Base-by-base conservation (phyloP, 2,888 invertebrate species). In the Conus canariensis region DNA sequence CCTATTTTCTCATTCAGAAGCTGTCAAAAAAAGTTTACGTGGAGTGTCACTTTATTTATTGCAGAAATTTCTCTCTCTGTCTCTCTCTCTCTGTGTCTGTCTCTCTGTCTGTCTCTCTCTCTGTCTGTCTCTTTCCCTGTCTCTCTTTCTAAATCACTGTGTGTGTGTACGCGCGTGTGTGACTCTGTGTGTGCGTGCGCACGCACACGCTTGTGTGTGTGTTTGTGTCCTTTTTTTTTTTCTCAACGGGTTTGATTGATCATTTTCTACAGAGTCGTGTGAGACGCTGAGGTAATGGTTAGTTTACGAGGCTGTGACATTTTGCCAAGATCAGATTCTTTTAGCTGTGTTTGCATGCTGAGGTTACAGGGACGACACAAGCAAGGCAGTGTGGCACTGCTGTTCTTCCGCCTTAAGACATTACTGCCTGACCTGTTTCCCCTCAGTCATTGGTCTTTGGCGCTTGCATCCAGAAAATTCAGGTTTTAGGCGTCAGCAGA, bases 271-370 rank as follows among this genome's bases (percentile, higher is more conserved):
- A 83, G 58, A 83, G 25, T 83, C 22, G 58, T 83, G 82, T 12
- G 60, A 85, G 85, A 85, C 56, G n/a, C 60, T 85, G n/a, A 85
- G 85, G 60, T 85, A 85, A 60, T 16, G 56, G 85, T 85, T 83
- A 60, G 56, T 85, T 59, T 85, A 85, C 25, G 85, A 85, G 85
- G 60, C 60, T 59, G 59, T 85, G 85, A 85, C 85, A 85, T 85
- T 85, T 85, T n/a, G 85, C 85, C 25, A 60, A 10, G 82, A 56
- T 22, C 56, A 19, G 58, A 19, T 83, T 83, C 56, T 58, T 58
- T 56, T 19, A 83, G 82, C 82, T 19, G 58, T 83, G 82, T 83
- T 16, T 58, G 82, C 82, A 83, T 83, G 58, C 56, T 83, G 82
- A 19, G 19, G 56, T 83, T 58, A 83, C 58, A 22, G 82, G 22